Base-by-base conservation (phyloP, 2,888 invertebrate species). In the Heliconius hortense region DNA sequence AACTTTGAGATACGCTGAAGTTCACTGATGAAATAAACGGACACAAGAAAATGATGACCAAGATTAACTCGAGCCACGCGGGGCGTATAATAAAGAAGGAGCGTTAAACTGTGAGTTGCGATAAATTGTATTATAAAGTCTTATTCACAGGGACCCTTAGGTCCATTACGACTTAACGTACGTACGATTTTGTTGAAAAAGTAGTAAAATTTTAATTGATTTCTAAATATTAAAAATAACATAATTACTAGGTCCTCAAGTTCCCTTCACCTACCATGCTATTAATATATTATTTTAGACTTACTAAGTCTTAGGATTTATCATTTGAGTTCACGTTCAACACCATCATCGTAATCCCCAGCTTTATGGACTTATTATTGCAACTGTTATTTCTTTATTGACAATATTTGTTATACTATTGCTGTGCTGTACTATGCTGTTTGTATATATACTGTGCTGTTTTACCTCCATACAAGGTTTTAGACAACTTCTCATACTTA, bases 31-130 rank as follows among this genome's bases (percentile, higher is more conserved):
- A 70, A 70, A 67, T 73, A 67, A 68, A 60, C 28, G 60, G 60
- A 68, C 28, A 68, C 56, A 68, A 60, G 67, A 43, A 68, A 73
- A 60, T 73, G 68, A 73, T 68, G 73, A 73, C 43, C 10, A 43
- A 67, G 73, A 73, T 73, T 73, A 73, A 56, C 60, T 68, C 28
- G 73, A 31, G 60, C 60, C 67, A 59, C 59, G 67, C 43, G 59
- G 73, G 69, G 74, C 69, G 26, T 74, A 64, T 73, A 76, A 76
- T 76, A 76, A 76, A 76, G 76, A 69, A 73, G 63, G 56, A 72
- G 68, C 72, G 68, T 76, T 76, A 76, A 68, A 63, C 63, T 63
- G 76, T 68, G 26, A 66, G 62, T 75, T 60, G 53, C 72, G 76
- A 75, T 75, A 70, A 76, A 76, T 73, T 73, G 76, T 68, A 73